These are phyloP conservation scores for Hippocampus barbouri DNA, from an alignment of 2,113 vertebrate genomes.

Conservation along the genomic window DNA sequence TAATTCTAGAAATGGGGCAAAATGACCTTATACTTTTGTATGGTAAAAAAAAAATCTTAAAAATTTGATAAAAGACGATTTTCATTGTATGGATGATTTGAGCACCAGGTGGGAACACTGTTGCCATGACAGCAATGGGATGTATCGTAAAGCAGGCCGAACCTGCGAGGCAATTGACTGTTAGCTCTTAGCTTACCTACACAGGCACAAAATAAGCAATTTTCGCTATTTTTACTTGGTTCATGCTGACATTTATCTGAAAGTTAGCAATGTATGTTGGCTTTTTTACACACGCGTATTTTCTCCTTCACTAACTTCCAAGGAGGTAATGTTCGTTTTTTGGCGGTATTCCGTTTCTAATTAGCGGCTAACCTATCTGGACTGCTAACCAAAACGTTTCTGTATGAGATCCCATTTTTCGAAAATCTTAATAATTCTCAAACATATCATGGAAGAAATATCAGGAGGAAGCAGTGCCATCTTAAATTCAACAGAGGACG, in stretches of 20 bases:
- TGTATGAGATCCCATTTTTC: too few species aligned
- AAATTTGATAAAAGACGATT: not conserved
- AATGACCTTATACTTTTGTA: too few species aligned
- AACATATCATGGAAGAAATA: not conserved
- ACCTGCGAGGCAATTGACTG: too few species aligned
- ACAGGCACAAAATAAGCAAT: not conserved
- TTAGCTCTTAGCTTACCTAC: not conserved
- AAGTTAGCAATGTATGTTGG: not conserved
- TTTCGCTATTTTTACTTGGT: not conserved
- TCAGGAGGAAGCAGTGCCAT: not conserved
- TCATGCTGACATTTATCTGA: not conserved
- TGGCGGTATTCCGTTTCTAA: not conserved
- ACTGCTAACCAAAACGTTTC: not conserved
- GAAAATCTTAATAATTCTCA: not conserved
- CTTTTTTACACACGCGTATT: not conserved
- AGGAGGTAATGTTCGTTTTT: not conserved
- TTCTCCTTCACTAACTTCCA: not conserved
- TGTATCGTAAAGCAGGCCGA: not conserved
- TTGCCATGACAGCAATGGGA: not conserved
- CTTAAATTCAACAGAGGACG: slow-evolving; percentile 41
- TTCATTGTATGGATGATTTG: not conserved
- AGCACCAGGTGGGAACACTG: not conserved
- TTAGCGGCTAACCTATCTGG: not conserved
- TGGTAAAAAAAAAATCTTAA: not conserved
- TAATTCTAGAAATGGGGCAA: not conserved